These are phyloP conservation scores for Xestia rhomboidea DNA, from an alignment of 2,888 invertebrate genomes.

Conservation along the genomic window DNA sequence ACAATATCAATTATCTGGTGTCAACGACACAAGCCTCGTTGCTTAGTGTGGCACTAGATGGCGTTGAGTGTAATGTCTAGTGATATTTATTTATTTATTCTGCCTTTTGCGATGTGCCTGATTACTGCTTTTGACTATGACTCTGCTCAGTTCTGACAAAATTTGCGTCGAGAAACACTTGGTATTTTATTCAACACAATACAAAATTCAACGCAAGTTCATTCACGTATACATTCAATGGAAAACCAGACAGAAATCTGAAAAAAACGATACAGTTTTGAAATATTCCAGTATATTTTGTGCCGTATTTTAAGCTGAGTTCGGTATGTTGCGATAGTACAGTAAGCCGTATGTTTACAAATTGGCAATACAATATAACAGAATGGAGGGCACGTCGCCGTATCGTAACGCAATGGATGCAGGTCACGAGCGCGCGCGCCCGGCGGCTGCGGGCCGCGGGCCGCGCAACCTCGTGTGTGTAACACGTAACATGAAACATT, in stretches of 20 bases:
- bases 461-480: conserved; percentile 27
- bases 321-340: conserved; percentile 52
- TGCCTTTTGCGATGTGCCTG: not conserved
- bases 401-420: conserved; percentile 71
- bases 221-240: conserved; percentile 14
- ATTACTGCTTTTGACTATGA: not conserved
- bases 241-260: not conserved
- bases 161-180: not conserved
- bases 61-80: too few relatives aligned
- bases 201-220: not conserved
- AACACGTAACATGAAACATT: conserved; percentile 38
- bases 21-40: too few relatives aligned
- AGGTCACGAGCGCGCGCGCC: conserved; percentile 70
- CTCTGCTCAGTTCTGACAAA: not conserved
- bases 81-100: not conserved
- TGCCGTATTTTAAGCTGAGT: conserved; percentile 48
- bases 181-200: not conserved
- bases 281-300: conserved; percentile 47
- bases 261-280: conserved; percentile 24
- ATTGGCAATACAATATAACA: conserved; percentile 69
- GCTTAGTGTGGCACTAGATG: too few relatives aligned
- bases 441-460: conserved; percentile 57
- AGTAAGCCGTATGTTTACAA: conserved; percentile 68
- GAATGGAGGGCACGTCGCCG: conserved; percentile 67
- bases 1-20: too few relatives aligned